phyloP scores from a whole-genome alignment of 1,140 invertebrate genomes.

The Elymnias hypermnestra region DNA sequence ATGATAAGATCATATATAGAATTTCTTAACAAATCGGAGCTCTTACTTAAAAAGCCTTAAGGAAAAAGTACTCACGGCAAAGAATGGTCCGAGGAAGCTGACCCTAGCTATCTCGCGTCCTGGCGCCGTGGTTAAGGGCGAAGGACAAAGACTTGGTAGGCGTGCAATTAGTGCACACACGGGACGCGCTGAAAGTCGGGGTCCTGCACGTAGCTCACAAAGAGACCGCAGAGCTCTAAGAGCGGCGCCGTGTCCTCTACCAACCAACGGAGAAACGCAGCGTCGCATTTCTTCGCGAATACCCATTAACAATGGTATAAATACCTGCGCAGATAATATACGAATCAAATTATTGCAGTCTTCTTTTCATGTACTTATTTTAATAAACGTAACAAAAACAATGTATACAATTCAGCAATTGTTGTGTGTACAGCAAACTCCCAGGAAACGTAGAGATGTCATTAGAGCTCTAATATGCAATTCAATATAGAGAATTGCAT shows the following conservation, averaged over 20 bases:
- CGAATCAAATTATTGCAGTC: background rate
- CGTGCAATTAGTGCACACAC: constrained; percentile 86
- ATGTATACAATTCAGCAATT: no score
- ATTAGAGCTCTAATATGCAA: no score
- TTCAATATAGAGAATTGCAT: background rate
- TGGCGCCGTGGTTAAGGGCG: constrained; percentile 80
- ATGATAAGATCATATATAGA: no score
- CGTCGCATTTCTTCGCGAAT: constrained; percentile 69
- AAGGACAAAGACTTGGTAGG: constrained; percentile 86
- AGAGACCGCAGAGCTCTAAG: constrained; percentile 59
- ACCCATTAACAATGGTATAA: constrained; percentile 61
- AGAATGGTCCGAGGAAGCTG: constrained; percentile 92
- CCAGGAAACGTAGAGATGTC: no score
- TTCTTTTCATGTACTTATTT: no score
- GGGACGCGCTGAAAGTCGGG: constrained; percentile 76
- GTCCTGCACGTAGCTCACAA: constrained; percentile 58
- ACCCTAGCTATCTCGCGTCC: constrained; percentile 90
- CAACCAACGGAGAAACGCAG: constrained; percentile 47
- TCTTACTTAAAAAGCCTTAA: no score
- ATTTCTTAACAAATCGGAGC: no score
- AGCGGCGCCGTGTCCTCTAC: constrained; percentile 53
- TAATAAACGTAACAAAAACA: no score
- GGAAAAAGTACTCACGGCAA: constrained; percentile 78
- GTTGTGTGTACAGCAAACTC: no score
- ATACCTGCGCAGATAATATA: constrained; percentile 36